Base-by-base conservation (phyloP, 2,113 vertebrate species). In the Trogon surrucura region DNA sequence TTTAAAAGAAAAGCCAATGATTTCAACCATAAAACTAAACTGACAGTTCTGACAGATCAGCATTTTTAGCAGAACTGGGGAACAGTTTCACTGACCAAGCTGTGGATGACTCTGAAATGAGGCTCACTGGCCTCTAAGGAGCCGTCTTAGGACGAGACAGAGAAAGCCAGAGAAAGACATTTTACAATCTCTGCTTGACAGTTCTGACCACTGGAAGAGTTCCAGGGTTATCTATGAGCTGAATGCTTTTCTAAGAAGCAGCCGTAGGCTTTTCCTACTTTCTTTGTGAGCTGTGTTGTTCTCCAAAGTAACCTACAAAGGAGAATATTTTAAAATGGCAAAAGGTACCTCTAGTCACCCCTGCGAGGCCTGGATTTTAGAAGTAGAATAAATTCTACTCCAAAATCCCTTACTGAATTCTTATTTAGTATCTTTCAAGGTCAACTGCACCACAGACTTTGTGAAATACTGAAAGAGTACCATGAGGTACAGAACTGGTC, bases 361-460 rank as follows among this genome's bases (percentile, higher is more conserved):
- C 32, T 62, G n/a, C 13, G 22, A 62, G n/a, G 16, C 17, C 64
- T 70, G 25, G 32, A 77, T 48, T 80, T 93, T 25, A 74, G 64
- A 80, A 85, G 53, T 10, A 44, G 18, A 10, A 47, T 32, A 80
- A 94, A 69, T 38, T 82, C 53, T 29, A 32, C 6, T 64, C 23
- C 38, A 61, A 4, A 45, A 75, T 23, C 11, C 4, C 34, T 78
- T 38, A 50, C 16, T 53, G 51, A 88, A 44, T 62, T 70, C 21
- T 57, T 83, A 15, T 3, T 27, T 20, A n/a, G 18, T 20, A 32
- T 38, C n/a, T 32, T 77, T 74, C 1, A 0, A 70, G 53, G 25
- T 47, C 34, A 71, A 36, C 0, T 3, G 41, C 61, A 71, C 20
- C n/a, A 53, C 0, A 0, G 0, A 3, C 17, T 73, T 58, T 50